Base-by-base conservation (phyloP, 2,797 vertebrate genomes). In the Sciurus vulgaris region DNA sequence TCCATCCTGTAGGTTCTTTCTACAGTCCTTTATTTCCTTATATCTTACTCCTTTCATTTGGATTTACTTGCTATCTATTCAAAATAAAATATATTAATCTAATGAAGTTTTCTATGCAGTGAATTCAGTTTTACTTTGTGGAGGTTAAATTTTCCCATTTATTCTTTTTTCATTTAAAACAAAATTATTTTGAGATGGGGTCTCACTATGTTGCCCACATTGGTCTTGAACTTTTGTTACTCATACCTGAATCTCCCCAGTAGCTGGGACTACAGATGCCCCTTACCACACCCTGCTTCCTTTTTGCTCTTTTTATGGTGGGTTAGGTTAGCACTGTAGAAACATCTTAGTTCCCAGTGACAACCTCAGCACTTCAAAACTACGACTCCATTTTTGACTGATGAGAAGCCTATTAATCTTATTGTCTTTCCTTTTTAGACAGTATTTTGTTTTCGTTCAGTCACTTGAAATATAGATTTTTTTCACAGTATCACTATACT, bases 401-500 rank as follows among this genome's bases (percentile, higher is more conserved):
- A 82, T 56, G 56, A 84, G 28, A 54, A 84, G 33, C 49, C 20
- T 65, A 9, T 44, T 85, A 63, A 73, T 63, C 26, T 0, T 0
- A 67, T 83, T 90, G 35, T 38, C 30, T 90, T 61, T 51, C 54
- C 49, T 70, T 9, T 74, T 17, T 30, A 89, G n/a, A n/a, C 13
- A 86, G 15, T 44, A 5, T 65, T 51, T 35, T 81, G 10, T 49
- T 91, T 70, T 91, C 44, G 49, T 92, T 93, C 8, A 26, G 44
- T 47, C 33, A 22, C 44, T 83, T 86, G 30, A 86, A 77, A 65
- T 78, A 41, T 14, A 63, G 95, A 86, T 79, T 61, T 88, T 86
- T 87, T 72, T 92, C 73, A 81, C 14, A 56, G 69, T 88, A 94
- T 94, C 61, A 81, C 22, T 59, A 18, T 14, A 38, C 10, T 38